These are phyloP conservation scores for Isichthys henryi DNA, from an alignment of 2,113 vertebrate genomes.

Conservation along the genomic window DNA sequence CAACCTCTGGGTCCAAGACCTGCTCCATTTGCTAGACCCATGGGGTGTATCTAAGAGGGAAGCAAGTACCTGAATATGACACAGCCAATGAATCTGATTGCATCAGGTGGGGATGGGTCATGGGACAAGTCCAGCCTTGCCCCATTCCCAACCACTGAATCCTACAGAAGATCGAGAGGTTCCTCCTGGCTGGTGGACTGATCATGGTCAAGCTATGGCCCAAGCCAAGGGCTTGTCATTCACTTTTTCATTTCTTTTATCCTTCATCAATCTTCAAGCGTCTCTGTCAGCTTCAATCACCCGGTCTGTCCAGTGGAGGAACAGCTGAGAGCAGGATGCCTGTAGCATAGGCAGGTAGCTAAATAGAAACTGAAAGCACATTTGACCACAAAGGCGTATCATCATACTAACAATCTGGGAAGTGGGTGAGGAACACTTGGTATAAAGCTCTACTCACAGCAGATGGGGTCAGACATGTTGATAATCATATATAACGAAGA, in stretches of 20 bases:
- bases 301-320: neutral
- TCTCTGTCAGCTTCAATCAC: neutral
- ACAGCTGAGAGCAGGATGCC: neutral
- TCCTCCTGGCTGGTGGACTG: neutral
- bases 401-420: neutral
- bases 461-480: neutral
- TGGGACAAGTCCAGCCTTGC: neutral
- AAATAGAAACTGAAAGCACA: neutral
- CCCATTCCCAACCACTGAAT: constrained; percentile 5
- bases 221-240: neutral
- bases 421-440: neutral
- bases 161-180: neutral
- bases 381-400: neutral
- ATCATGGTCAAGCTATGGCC: neutral
- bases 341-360: neutral
- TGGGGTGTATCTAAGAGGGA: neutral
- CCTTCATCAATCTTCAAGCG: neutral
- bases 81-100: constrained; percentile 20
- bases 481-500: neutral
- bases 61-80: constrained; percentile 1
- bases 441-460: neutral
- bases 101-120: neutral
- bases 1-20: constrained; percentile 54
- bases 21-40: constrained; percentile 54
- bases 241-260: neutral